Percentiles rank a stretch among this genome's conserved stretches.
Conservation (phyloP, 1,140 invertebrate species). For the Odontomachus brunneus region DNA sequence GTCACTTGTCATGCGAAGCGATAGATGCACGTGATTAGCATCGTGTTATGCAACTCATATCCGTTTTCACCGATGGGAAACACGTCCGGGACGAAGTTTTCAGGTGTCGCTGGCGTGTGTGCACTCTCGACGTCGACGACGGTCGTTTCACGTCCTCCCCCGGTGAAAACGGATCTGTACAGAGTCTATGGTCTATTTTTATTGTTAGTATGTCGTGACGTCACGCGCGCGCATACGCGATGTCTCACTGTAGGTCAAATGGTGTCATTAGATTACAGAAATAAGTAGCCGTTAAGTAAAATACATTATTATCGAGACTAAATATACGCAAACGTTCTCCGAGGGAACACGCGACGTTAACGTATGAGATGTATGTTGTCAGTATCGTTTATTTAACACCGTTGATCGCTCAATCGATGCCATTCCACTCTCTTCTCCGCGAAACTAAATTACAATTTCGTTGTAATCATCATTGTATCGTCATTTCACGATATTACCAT, state of each 20-base stretch:
- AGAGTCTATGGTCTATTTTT: constrained; percentile 11
- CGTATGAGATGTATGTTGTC: neutral
- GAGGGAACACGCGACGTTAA: neutral
- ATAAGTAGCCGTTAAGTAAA: constrained; percentile 16
- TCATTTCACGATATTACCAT: constrained; percentile 31
- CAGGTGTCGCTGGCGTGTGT: neutral
- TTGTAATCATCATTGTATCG: neutral
- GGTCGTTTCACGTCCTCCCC: neutral
- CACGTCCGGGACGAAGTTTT: constrained; percentile 1
- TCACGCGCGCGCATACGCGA: neutral
- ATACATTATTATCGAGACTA: constrained; percentile 3
- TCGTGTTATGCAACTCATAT: constrained; percentile 49
- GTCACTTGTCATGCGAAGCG: constrained; percentile 49
- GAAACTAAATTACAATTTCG: neutral
- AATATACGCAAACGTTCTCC: neutral
- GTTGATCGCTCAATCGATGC: neutral
- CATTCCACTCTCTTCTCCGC: neutral
- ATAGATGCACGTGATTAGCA: constrained; percentile 63
- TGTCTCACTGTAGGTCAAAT: constrained; percentile 8
- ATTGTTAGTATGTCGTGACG: constrained; percentile 34
- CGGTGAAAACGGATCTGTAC: constrained; percentile 45
- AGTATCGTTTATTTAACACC: neutral
- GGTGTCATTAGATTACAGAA: constrained; percentile 23
- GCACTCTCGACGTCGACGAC: neutral
- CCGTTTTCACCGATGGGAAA: constrained; percentile 38